Evolutionary conservation across 2,797 vertebrate genomes (phyloP), one percentile per base, ranked within the genome.

Genomic region (Gadopsis marmoratus): DNA sequence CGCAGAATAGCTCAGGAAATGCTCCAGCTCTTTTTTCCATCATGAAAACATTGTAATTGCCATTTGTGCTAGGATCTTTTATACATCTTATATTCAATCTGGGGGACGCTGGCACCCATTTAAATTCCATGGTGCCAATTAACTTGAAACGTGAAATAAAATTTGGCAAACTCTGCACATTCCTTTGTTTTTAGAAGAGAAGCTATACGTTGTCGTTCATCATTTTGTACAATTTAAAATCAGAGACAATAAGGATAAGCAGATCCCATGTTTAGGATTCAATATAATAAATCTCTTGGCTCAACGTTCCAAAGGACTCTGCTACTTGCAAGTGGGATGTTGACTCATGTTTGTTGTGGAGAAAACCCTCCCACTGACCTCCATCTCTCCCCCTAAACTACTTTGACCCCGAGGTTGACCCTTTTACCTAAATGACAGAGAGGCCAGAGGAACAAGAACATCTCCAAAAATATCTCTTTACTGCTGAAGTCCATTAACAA

Each of bases 391-490:
- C 35, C 39, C 64, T 65, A 77, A 41, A 48, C 68, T 48, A 56
- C 48, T 59, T n/a, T 74, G 58, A 48, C 26, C 51, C 66, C 12
- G n/a, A 13, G 50, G 63, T 71, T 19, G 26, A 63, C 63, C 26
- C 45, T 76, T 76, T 84, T 78, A 81, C 51, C 76, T 81, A 76
- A 89, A 85, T 86, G 82, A 91, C 85, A 81, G 71, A 93, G 74
- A 91, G 74, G 87, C 82, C 81, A 86, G 65, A 81, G 79, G 71
- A 50, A 85, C 55, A 37, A 82, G 76, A 81, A 72, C 69, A 69
- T 81, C 88, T 93, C 81, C 80, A 91, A 93, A 94, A 96, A 93
- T 91, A 91, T 71, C 67, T 89, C 83, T 94, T 90, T 92, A 90
- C 87, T 90, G 74, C 78, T 85, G 74, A 87, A 83, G 83, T 88